Percentiles rank a stretch among this genome's conserved stretches.
These are phyloP conservation scores for Alaudala cheleensis DNA, from an alignment of 2,113 vertebrate species.

Conservation along the genomic window DNA sequence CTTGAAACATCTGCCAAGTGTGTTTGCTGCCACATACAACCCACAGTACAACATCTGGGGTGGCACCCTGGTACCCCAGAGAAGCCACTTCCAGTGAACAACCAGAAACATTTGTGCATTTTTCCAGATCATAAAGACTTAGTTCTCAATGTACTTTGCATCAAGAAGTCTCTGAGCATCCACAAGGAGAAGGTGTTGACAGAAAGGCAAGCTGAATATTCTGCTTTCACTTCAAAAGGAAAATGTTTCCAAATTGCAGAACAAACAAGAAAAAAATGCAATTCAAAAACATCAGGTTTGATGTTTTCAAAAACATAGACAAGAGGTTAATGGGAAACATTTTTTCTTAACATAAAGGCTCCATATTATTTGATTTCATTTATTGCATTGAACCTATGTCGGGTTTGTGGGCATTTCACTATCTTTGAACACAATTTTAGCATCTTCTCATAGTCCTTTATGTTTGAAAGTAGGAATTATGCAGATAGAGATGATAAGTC, in stretches of 20 bases:
- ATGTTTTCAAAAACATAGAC: no score
- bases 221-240: background rate
- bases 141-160: background rate
- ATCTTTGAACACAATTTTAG: background rate
- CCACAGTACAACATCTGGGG: accelerated
- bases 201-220: background rate
- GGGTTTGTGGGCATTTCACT: background rate
- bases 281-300: background rate
- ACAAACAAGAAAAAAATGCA: background rate
- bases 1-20: background rate
- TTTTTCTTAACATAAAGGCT: background rate
- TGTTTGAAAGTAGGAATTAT: background rate
- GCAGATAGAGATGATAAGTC: background rate
- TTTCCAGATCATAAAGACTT: background rate
- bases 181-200: background rate
- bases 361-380: background rate
- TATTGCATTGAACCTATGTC: background rate
- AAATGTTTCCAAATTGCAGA: background rate
- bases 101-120: background rate
- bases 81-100: background rate
- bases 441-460: background rate
- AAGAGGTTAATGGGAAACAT: background rate
- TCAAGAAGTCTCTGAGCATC: background rate
- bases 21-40: accelerated
- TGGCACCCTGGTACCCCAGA: background rate